Percentiles rank a stretch among this genome's conserved stretches.
Evolutionary conservation across 1,140 invertebrate genomes (phyloP).

Genomic region (Bicyclus anynana): DNA sequence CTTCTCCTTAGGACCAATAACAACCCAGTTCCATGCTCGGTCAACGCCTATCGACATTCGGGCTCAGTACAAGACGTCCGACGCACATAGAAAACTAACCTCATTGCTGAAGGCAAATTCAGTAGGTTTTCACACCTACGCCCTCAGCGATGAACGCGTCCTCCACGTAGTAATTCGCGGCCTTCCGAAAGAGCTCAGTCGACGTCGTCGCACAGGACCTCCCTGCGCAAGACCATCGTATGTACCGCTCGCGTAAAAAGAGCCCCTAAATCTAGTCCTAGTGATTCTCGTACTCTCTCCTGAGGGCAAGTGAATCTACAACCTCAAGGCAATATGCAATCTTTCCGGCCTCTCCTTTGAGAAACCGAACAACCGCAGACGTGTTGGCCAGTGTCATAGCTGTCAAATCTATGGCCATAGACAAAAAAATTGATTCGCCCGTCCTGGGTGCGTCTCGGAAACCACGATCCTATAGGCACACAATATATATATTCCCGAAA

Average conservation of each 20-base stretch:
- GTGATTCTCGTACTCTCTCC: neutral
- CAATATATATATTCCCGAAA: too few relatives aligned
- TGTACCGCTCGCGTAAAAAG: neutral
- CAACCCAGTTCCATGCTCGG: neutral
- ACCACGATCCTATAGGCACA: too few relatives aligned
- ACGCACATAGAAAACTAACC: neutral
- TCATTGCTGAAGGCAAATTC: neutral
- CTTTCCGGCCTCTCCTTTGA: neutral
- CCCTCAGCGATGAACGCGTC: neutral
- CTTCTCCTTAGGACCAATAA: neutral
- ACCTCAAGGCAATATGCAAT: neutral
- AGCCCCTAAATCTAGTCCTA: neutral
- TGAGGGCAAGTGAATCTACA: neutral
- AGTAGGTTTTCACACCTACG: neutral
- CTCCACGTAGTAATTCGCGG: neutral
- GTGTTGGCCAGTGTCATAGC: constrained; percentile 3
- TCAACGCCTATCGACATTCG: neutral
- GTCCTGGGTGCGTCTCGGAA: too few relatives aligned
- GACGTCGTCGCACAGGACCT: neutral
- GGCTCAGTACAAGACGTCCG: neutral
- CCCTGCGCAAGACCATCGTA: neutral
- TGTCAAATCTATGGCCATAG: constrained; percentile 11
- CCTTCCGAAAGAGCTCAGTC: neutral
- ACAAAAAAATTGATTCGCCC: neutral
- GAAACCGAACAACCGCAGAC: neutral